A percentile compares a stretch with the other conserved stretches of the same genome.
Conservation (phyloP, 2,888 invertebrate species). For the Caenorhabditis auriculariae region DNA sequence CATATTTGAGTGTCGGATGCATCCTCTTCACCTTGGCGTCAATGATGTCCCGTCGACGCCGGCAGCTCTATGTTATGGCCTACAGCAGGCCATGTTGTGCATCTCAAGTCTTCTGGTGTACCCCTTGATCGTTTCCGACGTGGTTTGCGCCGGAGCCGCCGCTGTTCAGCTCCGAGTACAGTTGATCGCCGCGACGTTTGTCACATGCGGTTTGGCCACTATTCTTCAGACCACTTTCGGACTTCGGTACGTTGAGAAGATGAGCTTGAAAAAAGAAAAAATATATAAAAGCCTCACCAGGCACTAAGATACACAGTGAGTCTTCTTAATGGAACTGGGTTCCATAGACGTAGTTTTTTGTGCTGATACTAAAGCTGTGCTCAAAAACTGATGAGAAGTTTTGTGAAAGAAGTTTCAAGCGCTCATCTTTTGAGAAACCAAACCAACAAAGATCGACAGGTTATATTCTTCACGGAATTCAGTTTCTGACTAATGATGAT, state of each 20-base stretch:
- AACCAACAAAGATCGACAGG: too few species aligned
- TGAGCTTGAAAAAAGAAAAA: background rate
- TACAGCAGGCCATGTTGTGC: conserved; percentile 57
- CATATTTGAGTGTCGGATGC: too few species aligned
- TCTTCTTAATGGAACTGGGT: too few species aligned
- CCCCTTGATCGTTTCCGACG: conserved; percentile 50
- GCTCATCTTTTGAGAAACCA: too few species aligned
- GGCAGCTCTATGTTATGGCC: conserved; percentile 18
- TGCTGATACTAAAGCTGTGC: too few species aligned
- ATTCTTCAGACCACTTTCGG: conserved; percentile 56
- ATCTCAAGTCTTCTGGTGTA: conserved; percentile 54
- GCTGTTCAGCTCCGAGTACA: conserved; percentile 50
- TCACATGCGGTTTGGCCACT: conserved; percentile 53
- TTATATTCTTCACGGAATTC: too few species aligned
- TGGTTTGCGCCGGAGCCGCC: conserved; percentile 49
- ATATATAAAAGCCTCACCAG: too few species aligned
- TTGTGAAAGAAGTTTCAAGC: too few species aligned
- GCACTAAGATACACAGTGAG: too few species aligned
- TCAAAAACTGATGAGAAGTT: too few species aligned
- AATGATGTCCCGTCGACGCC: conserved; percentile 18
- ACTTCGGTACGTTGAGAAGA: conserved; percentile 25
- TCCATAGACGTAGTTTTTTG: too few species aligned
- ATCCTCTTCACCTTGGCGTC: conserved; percentile 24
- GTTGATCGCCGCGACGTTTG: conserved; percentile 55
- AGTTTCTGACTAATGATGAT: too few species aligned